Evolutionary conservation across 2,113 vertebrate genomes (phyloP), one percentile per base, ranked within the genome.

Genomic region (Chlamydotis undulata): DNA sequence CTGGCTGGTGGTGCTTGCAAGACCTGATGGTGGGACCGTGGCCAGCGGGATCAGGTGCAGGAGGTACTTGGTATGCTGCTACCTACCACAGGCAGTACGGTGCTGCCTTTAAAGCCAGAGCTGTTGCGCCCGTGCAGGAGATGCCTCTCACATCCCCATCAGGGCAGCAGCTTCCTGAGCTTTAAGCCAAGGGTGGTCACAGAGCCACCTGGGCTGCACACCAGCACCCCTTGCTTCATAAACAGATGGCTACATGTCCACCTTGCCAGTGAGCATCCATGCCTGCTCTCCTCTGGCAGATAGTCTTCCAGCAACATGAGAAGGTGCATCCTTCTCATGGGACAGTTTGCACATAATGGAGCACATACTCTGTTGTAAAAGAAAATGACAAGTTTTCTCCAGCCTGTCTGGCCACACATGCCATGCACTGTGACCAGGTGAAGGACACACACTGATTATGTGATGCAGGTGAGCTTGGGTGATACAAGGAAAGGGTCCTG

Each of bases 21-120:
- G 45, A 31, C 4, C 6, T 61, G 29, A 73, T 0, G 3, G 61
- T 26, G 14, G n/a, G 45, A 59, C 10, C 1, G 2, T 1, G 28
- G 35, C 14, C 53, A 78, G 52, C 2, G 5, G 37, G 18, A 47
- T 24, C 12, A 78, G 52, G 41, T 2, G 0, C 19, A 41, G 82
- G 16, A 64, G 29, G 28, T 11, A 55, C 37, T 13, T 0, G 0
- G 31, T 22, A 43, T 2, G 7, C 4, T 41, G 56, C 39, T 19
- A 22, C 4, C 24, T 55, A 41, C 35, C 50, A 29, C 6, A 61
- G 35, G 55, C 55, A 91, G 19, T n/a, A 60, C 4, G 9, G 47
- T 0, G 2, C 15, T 35, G 50, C 41, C 50, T 33, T 33, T 35
- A 68, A 75, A 55, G 61, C 25, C 81, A 67, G 74, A 84, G 70